These are phyloP conservation scores for Halisarca cf. caerulea DNA, from an alignment of 37 sponge, comb jelly and placozoan genomes.

Conservation along the genomic window DNA sequence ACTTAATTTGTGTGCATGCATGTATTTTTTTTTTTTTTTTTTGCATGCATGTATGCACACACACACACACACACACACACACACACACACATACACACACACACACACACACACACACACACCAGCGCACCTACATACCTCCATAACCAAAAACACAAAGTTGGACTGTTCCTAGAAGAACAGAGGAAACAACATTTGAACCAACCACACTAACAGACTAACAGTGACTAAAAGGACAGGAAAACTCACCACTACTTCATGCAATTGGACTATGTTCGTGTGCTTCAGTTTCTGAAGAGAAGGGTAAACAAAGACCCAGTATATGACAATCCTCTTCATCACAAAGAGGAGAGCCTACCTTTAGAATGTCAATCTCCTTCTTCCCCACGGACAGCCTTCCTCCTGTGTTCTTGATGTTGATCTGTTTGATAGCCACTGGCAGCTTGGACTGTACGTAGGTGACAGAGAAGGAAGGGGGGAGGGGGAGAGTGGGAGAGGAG, in stretches of 20 bases:
- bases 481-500: too few species aligned
- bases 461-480: not conserved
- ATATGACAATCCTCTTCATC: not conserved
- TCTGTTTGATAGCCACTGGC: constrained; percentile 81
- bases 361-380: constrained; percentile 85
- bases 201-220: too few species aligned
- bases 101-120: constrained; percentile 48
- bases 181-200: too few species aligned
- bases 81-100: constrained; percentile 46
- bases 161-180: too few species aligned
- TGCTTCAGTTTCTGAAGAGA: constrained; percentile 62
- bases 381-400: constrained; percentile 71
- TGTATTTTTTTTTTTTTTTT: too few species aligned
- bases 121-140: not conserved
- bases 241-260: constrained; percentile 53
- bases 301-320: not conserved
- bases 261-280: constrained; percentile 68
- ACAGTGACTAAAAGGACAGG: not conserved
- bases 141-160: constrained; percentile 1
- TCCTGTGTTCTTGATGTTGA: constrained; percentile 58
- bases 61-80: constrained; percentile 43
- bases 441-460: constrained; percentile 11
- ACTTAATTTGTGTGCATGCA: too few species aligned
- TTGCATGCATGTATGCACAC: constrained; percentile 29
- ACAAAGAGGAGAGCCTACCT: constrained; percentile 46